phyloP scores from a whole-genome alignment of 2,113 vertebrate genomes.

The Sphyrna mokarran region DNA sequence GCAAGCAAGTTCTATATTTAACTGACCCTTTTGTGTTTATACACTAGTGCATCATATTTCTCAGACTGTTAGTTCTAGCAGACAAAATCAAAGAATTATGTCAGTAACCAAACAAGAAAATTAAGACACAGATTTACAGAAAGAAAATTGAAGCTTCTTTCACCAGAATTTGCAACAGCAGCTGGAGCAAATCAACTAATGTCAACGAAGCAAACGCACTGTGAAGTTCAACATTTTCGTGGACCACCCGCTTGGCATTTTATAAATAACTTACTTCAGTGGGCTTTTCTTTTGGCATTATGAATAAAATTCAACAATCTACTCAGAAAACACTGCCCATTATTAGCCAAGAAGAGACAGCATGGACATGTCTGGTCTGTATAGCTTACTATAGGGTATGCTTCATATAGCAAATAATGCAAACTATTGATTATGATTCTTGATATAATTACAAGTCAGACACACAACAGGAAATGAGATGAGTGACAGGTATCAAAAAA shows the following conservation, averaged over 20 bases:
- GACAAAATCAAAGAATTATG: not conserved
- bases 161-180: not conserved
- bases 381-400: not conserved
- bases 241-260: not conserved
- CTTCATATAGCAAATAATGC: not conserved
- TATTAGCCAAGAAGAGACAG: not conserved
- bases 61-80: not conserved
- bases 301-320: not conserved
- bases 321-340: not conserved
- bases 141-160: not conserved
- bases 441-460: not conserved
- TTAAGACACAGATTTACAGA: not conserved
- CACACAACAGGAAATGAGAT: not conserved
- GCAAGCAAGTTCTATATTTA: slow-evolving; percentile 18
- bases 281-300: not conserved
- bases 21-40: slow-evolving; percentile 3
- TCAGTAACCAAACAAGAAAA: not conserved
- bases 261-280: not conserved
- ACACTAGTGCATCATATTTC: not conserved
- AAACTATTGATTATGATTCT: not conserved
- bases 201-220: not conserved
- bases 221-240: not conserved
- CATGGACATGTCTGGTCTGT: not conserved
- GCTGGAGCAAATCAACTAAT: not conserved
- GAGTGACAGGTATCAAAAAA: not conserved